Evolutionary conservation across 92 coral and sea anemone species (phyloP), one percentile per base, ranked within the genome.

Genomic region (Ricordea florida): DNA sequence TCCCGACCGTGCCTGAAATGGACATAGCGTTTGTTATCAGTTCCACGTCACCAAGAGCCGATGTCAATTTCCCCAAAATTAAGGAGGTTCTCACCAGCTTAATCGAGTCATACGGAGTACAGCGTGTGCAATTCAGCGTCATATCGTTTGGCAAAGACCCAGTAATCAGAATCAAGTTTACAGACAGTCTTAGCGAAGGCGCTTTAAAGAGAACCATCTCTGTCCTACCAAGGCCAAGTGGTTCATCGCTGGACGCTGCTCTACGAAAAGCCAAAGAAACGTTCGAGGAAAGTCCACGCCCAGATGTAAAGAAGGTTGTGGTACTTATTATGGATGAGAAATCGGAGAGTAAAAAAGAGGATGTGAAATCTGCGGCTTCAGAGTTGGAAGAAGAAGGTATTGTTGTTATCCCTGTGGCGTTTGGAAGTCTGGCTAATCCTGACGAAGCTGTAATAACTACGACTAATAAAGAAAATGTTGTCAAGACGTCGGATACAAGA

Each of bases 11-110:
- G 1, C 64, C 84, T 10, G 69, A 61, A 43, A 42, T 86, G 71
- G 98, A 94, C 58, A 69, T 94, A 4, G 97, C 81, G 6, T 85
- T 94, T 69, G 98, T 89, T 11, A 74, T 94, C 28, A 85, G 91
- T 67, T 90, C 97, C 37, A 75, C 80, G 37, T 86, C 85, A 7
- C 26, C 68, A 4, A 70, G 64, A 15, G 91, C 98, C 2, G 59
- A 27, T n/a, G 49, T 21, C 25, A 76, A 66, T 45, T 88, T 94
- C 58, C 76, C 88, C 45, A 80, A 85, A 63, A 92, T 91, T 66
- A 94, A 91, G 36, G 76, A 88, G 40, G 83, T 83, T 23, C 69
- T 92, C 43, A 84, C 85, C 53, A 72, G 75, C 61, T 69, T 91
- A 57, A 81, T 91, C 18, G 88, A 79, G 10, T 34, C 40, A 47